These are phyloP conservation scores for Drosophila albomicans DNA, from an alignment of 1,140 invertebrate genomes.

Conservation along the genomic window DNA sequence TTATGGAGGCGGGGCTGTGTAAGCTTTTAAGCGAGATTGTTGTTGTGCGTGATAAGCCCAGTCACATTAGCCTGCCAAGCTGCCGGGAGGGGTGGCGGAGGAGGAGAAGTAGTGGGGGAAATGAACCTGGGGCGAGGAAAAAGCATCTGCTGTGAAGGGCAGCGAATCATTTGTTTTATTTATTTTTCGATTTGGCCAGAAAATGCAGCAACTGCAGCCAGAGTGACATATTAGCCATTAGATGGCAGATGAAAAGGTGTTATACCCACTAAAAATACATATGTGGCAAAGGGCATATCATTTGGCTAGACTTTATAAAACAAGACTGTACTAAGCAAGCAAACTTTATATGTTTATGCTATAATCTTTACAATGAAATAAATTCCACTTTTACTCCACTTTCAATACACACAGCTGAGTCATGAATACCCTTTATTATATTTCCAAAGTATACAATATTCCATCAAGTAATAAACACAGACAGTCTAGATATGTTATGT, in stretches of 20 bases:
- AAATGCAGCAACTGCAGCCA: conserved; percentile 65
- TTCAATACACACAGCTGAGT: too few relatives aligned
- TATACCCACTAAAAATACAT: neutral
- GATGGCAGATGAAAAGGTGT: conserved; percentile 19
- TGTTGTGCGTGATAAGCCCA: conserved; percentile 64
- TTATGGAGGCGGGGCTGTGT: conserved; percentile 35
- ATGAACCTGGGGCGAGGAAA: neutral
- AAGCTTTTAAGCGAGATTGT: conserved; percentile 68
- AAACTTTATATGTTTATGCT: too few relatives aligned
- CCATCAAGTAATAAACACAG: neutral
- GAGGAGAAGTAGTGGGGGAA: neutral
- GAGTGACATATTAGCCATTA: conserved; percentile 77
- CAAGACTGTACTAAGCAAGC: neutral
- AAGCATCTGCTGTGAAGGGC: conserved; percentile 28
- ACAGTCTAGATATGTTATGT: neutral
- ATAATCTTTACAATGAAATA: too few relatives aligned
- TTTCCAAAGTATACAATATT: neutral
- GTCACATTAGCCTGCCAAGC: conserved; percentile 19
- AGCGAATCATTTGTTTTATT: conserved; percentile 78
- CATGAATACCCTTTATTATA: too few relatives aligned
- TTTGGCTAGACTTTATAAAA: neutral
- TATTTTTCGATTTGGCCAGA: conserved; percentile 76
- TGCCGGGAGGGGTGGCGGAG: neutral
- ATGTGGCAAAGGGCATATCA: neutral
- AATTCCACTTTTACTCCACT: too few relatives aligned